phyloP scores from a whole-genome alignment of 1,140 invertebrate genomes.

The Geopemphigus sp. region DNA sequence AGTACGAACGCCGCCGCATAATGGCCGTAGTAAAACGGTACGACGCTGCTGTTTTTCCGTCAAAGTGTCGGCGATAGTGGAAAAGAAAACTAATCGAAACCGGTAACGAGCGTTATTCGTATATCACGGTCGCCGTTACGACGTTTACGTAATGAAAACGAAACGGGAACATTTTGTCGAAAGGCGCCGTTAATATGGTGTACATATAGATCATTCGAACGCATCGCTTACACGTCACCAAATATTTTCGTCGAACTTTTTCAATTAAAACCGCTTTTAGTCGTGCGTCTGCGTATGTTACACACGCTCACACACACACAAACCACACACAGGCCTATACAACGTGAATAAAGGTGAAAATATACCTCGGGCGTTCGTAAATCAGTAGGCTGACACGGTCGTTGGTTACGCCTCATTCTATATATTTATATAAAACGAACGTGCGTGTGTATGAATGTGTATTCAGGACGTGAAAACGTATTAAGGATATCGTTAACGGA shows the following conservation, averaged over 20 bases:
- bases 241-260: neutral
- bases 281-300: neutral
- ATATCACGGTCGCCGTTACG: too few relatives aligned
- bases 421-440: too few relatives aligned
- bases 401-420: too few relatives aligned
- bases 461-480: neutral
- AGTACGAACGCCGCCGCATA: neutral
- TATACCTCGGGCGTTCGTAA: neutral
- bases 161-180: too few relatives aligned
- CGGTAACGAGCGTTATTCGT: too few relatives aligned
- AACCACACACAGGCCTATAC: too few relatives aligned
- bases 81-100: too few relatives aligned
- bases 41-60: neutral
- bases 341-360: neutral
- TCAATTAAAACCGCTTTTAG: neutral
- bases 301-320: too few relatives aligned
- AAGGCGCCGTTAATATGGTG: too few relatives aligned
- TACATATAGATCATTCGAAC: neutral
- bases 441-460: neutral
- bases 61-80: too few relatives aligned
- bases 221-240: neutral
- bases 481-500: too few relatives aligned
- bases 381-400: neutral
- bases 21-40: slow-evolving; percentile 10
- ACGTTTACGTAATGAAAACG: too few relatives aligned